Base-by-base conservation (phyloP, 2,888 invertebrate species). In the Ectobius pallidus region DNA sequence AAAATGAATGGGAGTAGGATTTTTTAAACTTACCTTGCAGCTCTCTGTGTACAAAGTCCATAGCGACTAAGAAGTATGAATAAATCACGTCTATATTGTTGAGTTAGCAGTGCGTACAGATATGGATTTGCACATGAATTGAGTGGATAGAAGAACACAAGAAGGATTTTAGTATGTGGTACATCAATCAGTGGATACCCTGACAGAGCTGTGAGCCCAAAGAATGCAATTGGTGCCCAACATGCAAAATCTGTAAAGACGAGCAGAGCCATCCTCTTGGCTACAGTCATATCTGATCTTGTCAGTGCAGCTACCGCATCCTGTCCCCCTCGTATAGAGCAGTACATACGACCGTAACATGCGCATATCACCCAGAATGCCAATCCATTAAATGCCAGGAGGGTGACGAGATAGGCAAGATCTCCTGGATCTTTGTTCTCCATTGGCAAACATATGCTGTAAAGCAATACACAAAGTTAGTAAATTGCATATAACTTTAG, bases 61-160 rank as follows among this genome's bases (percentile, higher is more conserved):
- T 74, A 81, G 70, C 86, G 81, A 68, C 85, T 85, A 80, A 87
- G 84, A 25, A 88, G 80, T 62, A 86, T 84, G 77, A 86, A 84
- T 73, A 87, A 83, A 79, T 90, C 89, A 49, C 87, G 81, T 71
- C 89, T 83, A 78, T 89, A 89, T 80, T 89, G 89, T 77, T 89
- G 88, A 1, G 90, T 90, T 73, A 90, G 84, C 72, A 90, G 85
- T 2, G 90, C 90, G 80, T 91, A 91, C 49, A 91, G 82, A 79
- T 89, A 90, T 0, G 91, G 91, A 80, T 91, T 91, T 74, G 90
- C 89, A 79, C 89, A 90, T 1, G 89, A 87, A 81, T 91, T 91
- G 75, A 91, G 83, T 0, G 91, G 91, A 79, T 90, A 88, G 81
- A 91, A 89, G 79, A 90, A 90, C 11, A 91, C 90, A 74, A 89